Conservation (phyloP, 1,140 invertebrate species). For the Bombus breviceps region DNA sequence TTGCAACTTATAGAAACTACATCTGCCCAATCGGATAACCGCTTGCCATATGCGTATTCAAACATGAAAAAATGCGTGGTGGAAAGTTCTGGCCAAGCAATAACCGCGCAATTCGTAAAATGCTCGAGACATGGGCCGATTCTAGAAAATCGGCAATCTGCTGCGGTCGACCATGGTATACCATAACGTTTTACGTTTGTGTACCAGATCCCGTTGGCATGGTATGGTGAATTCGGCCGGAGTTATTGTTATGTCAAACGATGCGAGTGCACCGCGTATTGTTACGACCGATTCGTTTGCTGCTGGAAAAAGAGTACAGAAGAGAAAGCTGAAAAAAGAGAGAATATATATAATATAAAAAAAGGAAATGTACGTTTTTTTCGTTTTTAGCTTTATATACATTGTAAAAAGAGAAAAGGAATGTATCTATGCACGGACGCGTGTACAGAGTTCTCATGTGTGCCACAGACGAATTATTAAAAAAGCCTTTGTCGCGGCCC, state of each 20-base stretch:
- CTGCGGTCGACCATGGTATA: conserved; percentile 14
- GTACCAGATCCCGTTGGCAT: not conserved
- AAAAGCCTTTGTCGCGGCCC: conserved; percentile 21
- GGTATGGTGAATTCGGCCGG: conserved; percentile 2
- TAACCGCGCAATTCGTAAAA: conserved; percentile 16
- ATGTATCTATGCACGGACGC: no score
- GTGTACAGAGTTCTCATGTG: not conserved
- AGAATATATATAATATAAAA: not conserved
- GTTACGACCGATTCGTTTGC: not conserved
- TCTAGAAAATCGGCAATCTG: conserved; percentile 7
- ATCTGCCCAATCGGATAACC: not conserved
- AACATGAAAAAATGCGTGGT: not conserved
- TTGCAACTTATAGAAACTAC: not conserved
- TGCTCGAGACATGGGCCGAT: not conserved
- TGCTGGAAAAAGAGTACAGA: not conserved
- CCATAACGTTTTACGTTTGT: conserved; percentile 4
- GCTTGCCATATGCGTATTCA: not conserved
- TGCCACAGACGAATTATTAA: conserved; percentile 27
- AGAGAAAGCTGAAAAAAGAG: no score
- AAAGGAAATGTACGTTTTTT: no score
- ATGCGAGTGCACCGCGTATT: not conserved
- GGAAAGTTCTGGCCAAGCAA: not conserved
- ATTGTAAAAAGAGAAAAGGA: no score
- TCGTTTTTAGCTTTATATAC: no score
- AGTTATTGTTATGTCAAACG: conserved; percentile 37